Conservation (phyloP, 2,113 vertebrate genomes). For the Cnemophilus loriae region DNA sequence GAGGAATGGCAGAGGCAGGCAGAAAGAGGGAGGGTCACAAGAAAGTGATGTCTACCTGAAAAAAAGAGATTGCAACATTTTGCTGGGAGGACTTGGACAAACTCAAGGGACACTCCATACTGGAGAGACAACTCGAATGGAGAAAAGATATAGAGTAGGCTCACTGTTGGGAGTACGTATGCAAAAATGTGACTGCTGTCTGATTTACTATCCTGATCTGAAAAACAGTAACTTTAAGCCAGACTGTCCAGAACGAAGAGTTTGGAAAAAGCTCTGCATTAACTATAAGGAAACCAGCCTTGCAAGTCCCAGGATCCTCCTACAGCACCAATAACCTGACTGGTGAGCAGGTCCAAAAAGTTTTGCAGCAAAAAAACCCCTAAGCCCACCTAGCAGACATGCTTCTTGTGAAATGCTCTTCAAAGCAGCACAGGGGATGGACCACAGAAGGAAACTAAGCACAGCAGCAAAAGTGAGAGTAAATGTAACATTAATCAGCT, state of each 20-base stretch:
- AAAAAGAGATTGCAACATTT: not conserved
- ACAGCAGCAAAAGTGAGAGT: not conserved
- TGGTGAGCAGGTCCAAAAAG: not conserved
- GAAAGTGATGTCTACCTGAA: not conserved
- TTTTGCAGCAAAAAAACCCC: not conserved
- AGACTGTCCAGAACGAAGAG: not conserved
- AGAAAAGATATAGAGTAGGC: not conserved
- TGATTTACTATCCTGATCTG: not conserved
- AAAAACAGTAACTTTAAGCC: not conserved
- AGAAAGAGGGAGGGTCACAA: not conserved
- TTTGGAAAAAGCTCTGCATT: not conserved
- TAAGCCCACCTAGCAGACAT: not conserved
- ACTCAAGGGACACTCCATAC: not conserved
- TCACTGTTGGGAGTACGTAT: not conserved
- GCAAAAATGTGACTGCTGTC: not conserved
- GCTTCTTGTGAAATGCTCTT: not conserved
- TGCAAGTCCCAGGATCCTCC: not conserved
- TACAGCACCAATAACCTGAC: not conserved
- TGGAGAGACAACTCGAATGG: not conserved
- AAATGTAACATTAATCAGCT: not conserved
- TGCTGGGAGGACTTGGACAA: not conserved
- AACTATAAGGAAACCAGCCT: not conserved
- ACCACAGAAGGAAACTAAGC: not conserved
- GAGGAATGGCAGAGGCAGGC: not conserved
- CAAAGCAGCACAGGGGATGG: not conserved